These are phyloP conservation scores for Parelbella ahira DNA, from an alignment of 2,888 invertebrate species.

Conservation along the genomic window DNA sequence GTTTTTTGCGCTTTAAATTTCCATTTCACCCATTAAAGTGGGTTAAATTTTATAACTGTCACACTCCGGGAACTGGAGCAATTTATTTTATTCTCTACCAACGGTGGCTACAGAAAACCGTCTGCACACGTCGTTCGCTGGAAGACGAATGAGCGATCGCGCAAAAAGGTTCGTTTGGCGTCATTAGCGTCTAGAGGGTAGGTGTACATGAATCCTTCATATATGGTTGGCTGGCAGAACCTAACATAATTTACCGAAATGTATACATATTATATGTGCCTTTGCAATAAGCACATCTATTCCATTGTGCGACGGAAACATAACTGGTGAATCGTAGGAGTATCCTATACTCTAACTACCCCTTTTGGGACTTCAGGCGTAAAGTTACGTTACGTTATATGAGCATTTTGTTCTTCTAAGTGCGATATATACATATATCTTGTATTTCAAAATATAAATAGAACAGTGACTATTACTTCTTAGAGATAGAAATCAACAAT, in stretches of 20 bases:
- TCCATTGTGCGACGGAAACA: too few relatives aligned
- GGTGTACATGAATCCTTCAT: conserved; percentile 4
- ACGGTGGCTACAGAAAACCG: conserved; percentile 44
- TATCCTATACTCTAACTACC: too few relatives aligned
- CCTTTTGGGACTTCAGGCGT: too few relatives aligned
- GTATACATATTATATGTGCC: too few relatives aligned
- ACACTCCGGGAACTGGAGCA: conserved; percentile 19
- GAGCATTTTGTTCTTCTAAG: too few relatives aligned
- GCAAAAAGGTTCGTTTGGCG: conserved; percentile 65
- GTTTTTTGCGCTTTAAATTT: conserved; percentile 16
- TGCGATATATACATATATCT: too few relatives aligned
- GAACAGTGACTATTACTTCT: too few relatives aligned
- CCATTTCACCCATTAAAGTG: conserved; percentile 16
- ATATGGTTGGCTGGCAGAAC: not conserved
- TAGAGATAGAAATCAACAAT: too few relatives aligned
- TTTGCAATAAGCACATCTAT: too few relatives aligned
- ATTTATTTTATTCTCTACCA: conserved; percentile 42
- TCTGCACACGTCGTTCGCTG: conserved; percentile 56
- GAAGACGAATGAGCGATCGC: conserved; percentile 70
- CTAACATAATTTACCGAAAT: conserved; percentile 4
- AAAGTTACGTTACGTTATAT: too few relatives aligned
- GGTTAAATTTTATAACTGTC: conserved; percentile 20
- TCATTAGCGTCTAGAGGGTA: conserved; percentile 64
- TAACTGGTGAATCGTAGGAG: too few relatives aligned
- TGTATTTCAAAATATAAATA: too few relatives aligned